A percentile compares a stretch with the other conserved stretches of the same genome.
phyloP scores from a whole-genome alignment of 2,797 vertebrate genomes.

The Pogonophryne albipinna region DNA sequence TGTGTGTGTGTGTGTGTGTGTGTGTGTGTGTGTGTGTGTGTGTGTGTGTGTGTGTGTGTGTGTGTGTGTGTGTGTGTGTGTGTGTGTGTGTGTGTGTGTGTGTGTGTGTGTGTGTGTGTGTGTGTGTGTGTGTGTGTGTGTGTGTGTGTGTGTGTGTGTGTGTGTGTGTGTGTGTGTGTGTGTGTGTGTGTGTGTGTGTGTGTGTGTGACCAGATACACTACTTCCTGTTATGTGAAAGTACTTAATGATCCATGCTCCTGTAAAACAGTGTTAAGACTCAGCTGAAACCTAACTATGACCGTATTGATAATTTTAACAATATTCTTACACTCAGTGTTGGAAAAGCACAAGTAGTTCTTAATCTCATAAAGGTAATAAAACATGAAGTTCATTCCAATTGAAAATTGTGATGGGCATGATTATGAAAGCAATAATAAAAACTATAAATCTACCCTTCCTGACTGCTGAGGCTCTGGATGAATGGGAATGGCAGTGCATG shows the following conservation, averaged over 20 bases:
- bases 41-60: not conserved
- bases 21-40: not conserved
- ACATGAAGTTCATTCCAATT: conserved; percentile 50
- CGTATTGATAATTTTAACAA: not conserved
- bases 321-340: not conserved
- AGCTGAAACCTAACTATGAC: not conserved
- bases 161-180: not conserved
- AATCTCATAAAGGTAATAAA: conserved; percentile 12
- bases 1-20: not conserved
- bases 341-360: conserved; percentile 23
- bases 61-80: not conserved
- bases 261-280: conserved; percentile 22
- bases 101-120: not conserved
- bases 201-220: not conserved
- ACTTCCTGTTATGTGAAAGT: conserved; percentile 15
- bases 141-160: not conserved
- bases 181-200: too few species aligned
- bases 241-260: conserved; percentile 28
- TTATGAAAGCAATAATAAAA: conserved; percentile 68
- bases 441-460: not conserved
- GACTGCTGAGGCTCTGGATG: not conserved
- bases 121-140: too few species aligned
- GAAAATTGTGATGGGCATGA: conserved; percentile 45
- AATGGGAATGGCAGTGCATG: not conserved
- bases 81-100: too few species aligned